These are phyloP conservation scores for Trachelus iudaicus DNA, from an alignment of 2,888 invertebrate genomes.

Conservation along the genomic window DNA sequence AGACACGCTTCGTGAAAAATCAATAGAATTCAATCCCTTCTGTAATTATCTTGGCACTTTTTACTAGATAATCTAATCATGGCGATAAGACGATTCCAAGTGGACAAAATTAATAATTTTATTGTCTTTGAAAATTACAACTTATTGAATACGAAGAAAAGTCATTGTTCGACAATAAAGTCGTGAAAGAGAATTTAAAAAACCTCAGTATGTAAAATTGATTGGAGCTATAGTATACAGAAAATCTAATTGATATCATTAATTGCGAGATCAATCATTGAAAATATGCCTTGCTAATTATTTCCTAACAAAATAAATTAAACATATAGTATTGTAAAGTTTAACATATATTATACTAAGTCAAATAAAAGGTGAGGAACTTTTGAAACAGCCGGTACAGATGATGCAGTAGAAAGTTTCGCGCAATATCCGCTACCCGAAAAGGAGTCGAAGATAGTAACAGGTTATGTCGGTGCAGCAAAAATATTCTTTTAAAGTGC, in stretches of 20 bases:
- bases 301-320: no score
- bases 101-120: constrained; percentile 10
- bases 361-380: background rate
- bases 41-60: background rate
- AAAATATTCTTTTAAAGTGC: background rate
- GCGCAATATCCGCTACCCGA: background rate
- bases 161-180: no score
- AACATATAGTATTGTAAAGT: no score
- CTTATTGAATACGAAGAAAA: background rate
- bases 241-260: background rate
- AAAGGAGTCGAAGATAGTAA: background rate
- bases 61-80: background rate
- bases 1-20: background rate
- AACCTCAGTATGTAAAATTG: background rate
- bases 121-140: background rate
- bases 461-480: background rate
- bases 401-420: background rate
- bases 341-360: background rate
- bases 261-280: no score
- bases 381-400: background rate
- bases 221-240: background rate
- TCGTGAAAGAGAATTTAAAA: background rate
- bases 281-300: no score
- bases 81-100: background rate
- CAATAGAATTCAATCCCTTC: background rate